Evolutionary conservation across 1,140 invertebrate genomes (phyloP), one percentile per base, ranked within the genome.

Genomic region (Steinernema feltiae): DNA sequence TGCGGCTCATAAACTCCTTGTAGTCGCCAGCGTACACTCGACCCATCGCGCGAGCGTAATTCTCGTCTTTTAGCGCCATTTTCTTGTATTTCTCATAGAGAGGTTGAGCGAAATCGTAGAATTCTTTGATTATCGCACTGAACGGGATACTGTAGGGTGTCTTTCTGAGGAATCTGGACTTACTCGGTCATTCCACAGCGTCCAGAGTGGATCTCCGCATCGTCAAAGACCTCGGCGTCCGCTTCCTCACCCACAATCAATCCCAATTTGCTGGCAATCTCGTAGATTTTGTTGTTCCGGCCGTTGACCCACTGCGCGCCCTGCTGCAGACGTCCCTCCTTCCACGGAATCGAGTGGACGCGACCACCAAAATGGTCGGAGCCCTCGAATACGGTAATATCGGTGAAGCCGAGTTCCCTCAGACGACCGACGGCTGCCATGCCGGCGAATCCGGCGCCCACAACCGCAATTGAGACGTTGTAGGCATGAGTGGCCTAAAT

Each of bases 371-470:
- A 81, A 35, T 86, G 79, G 63, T 84, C 78, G 48, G 81, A 82
- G 21, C 88, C 88, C 76, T 89, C 89, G n/a, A 89, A 81, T 48
- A 89, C 82, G 17, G 81, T 83, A 15, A 89, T 82, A 48, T 88
- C 74, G n/a, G 48, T 71, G 30, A 87, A 76, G 30, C 84, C 82
- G 32, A 80, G 76, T 30, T 83, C 79, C 30, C 75, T 74, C 30
- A 89, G 82, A 70, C 85, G 81, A 18, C 79, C 75, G 21, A 88
- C 88, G 69, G 88, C 87, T 31, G 87, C 79, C 17, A 90, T 71
- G 27, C 89, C 89, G 74, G 89, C 86, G 30, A 87, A 80, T 32
- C 89, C 89, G 30, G 88, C 89, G 63, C 89, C 89, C 69, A 89
- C 83, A 31, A 89, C 81, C 1, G 79, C 79, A 70, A 80, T 77